Conservation (phyloP, 2,113 vertebrate genomes). For the Carassius auratus region DNA sequence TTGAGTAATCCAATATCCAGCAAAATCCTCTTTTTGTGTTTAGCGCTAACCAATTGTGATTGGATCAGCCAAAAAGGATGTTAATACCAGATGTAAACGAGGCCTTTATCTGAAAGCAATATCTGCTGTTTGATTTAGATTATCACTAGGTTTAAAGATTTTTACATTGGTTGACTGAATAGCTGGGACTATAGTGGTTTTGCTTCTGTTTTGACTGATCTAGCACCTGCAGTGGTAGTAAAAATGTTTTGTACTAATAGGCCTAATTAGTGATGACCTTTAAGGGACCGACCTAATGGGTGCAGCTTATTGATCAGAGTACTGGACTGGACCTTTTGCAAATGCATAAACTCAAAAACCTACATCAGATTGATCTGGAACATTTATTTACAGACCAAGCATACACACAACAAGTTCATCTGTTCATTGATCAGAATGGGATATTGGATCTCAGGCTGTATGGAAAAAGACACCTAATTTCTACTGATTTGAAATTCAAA, state of each 20-base stretch:
- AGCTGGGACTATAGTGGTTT: neutral
- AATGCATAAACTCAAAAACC: neutral
- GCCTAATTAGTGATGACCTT: neutral
- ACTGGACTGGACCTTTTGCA: neutral
- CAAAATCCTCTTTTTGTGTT: neutral
- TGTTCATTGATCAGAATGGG: neutral
- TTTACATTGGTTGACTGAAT: neutral
- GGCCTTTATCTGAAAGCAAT: constrained; percentile 12
- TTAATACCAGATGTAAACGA: constrained; percentile 3
- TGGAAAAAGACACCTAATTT: constrained; percentile 36
- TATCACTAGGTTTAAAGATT: neutral
- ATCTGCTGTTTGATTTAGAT: constrained; percentile 26
- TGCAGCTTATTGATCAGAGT: neutral
- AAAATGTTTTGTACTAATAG: neutral
- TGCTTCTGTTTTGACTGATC: neutral
- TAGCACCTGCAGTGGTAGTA: neutral
- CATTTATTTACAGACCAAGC: neutral
- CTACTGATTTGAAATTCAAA: constrained; percentile 55
- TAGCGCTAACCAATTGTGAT: neutral
- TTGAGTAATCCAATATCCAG: neutral
- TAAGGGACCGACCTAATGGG: neutral
- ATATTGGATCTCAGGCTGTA: constrained; percentile 14
- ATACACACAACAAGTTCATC: neutral
- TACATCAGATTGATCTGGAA: neutral
- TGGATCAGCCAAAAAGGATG: neutral